Evolutionary conservation across 2,888 invertebrate species (phyloP).

Genomic region (Atethmia centrago): DNA sequence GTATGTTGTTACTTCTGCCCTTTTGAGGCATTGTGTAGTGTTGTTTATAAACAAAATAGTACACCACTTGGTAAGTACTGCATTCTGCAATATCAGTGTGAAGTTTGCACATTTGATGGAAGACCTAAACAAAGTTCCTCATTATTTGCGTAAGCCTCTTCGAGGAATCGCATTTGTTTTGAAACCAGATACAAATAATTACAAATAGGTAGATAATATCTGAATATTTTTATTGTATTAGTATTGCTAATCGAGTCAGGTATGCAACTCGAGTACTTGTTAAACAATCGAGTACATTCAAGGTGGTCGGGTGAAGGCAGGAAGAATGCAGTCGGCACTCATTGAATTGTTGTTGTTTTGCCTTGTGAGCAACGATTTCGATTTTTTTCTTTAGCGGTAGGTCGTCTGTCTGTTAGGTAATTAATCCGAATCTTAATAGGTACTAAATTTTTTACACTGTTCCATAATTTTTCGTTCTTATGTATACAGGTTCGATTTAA

Average conservation of each 20-base stretch:
- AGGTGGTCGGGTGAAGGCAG: slow-evolving; percentile 82
- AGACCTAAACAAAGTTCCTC: slow-evolving; percentile 15
- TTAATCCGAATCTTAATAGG: neutral
- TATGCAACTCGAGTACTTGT: slow-evolving; percentile 71
- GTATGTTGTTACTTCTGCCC: slow-evolving; percentile 2
- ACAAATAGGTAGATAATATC: slow-evolving; percentile 50
- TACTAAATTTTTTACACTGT: neutral
- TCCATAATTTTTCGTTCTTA: neutral
- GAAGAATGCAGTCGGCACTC: slow-evolving; percentile 81
- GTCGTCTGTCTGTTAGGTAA: slow-evolving; percentile 7
- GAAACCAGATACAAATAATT: slow-evolving; percentile 20
- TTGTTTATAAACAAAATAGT: slow-evolving; percentile 25
- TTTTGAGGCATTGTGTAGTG: neutral
- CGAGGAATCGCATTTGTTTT: slow-evolving; percentile 38
- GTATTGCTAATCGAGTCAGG: slow-evolving; percentile 70
- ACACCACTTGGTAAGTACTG: neutral
- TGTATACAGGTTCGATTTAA: no score
- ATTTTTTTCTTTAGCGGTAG: slow-evolving; percentile 18
- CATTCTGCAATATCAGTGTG: neutral
- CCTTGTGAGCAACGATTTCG: slow-evolving; percentile 62
- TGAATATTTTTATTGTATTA: slow-evolving; percentile 54
- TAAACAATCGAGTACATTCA: slow-evolving; percentile 77
- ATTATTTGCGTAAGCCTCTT: slow-evolving; percentile 20
- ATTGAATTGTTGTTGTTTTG: slow-evolving; percentile 70
- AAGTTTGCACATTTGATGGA: neutral